Conservation (phyloP, 2,888 invertebrate species). For the Smittia sp. region DNA sequence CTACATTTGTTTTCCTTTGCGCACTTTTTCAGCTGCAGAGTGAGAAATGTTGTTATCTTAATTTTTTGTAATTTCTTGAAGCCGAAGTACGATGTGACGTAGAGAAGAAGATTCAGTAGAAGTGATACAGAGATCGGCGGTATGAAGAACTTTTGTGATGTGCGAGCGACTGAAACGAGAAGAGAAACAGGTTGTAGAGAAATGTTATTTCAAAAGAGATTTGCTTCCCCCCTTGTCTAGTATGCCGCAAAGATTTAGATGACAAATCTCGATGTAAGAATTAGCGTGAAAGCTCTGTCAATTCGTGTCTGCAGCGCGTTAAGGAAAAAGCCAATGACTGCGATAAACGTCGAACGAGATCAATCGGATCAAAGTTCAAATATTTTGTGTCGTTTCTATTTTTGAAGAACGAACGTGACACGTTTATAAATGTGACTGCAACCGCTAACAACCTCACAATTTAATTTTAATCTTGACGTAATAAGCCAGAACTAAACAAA, state of each 20-base stretch:
- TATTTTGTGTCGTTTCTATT: too few species aligned
- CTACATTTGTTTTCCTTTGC: slow-evolving; percentile 7
- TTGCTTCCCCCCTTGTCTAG: neutral
- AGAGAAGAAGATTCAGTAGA: slow-evolving; percentile 47
- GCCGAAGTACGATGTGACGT: slow-evolving; percentile 50
- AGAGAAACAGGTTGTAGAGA: slow-evolving; percentile 14
- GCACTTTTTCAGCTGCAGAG: slow-evolving; percentile 28
- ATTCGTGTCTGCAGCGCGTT: too few species aligned
- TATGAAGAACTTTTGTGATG: slow-evolving; percentile 52
- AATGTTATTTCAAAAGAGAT: slow-evolving; percentile 13
- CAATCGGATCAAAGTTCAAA: too few species aligned
- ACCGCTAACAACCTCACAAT: too few species aligned
- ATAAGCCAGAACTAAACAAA: too few species aligned
- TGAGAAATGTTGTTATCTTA: slow-evolving; percentile 33
- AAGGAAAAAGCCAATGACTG: too few species aligned
- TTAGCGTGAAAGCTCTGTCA: too few species aligned
- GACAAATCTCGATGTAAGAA: too few species aligned
- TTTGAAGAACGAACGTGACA: too few species aligned
- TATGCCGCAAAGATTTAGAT: neutral
- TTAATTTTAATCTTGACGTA: too few species aligned
- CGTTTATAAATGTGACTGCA: too few species aligned
- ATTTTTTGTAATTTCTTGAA: slow-evolving; percentile 49
- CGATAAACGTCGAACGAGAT: too few species aligned
- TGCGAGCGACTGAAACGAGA: slow-evolving; percentile 50
- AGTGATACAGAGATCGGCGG: slow-evolving; percentile 50